Base-by-base conservation (phyloP, 1,140 invertebrate species). In the Lepidurus apus region DNA sequence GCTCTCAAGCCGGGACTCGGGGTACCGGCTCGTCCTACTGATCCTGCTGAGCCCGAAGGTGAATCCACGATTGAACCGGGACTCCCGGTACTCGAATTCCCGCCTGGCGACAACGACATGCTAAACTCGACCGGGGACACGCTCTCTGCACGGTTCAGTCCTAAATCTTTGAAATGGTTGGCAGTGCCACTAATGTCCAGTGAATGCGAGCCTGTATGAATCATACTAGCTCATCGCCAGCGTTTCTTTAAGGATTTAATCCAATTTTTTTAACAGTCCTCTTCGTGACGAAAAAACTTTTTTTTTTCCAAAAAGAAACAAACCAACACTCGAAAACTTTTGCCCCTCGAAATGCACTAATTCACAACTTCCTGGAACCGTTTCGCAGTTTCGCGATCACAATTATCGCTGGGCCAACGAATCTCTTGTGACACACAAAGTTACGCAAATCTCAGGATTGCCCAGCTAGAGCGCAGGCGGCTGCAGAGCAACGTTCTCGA, bases 51-150 rank as follows among this genome's bases (percentile, higher is more conserved):
- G 42, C 45, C 76, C 34, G 76, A 45, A 4, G 76, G 44, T 11
- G 78, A 79, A 45, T 79, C 78, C 11, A 74, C 78, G 7, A 79
- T 74, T 6, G 78, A 79, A 24, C 65, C 78, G 34, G 78, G 78
- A 74, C 78, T 79, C 7, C 73, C 78, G 26, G 78, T 75, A 44
- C 78, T 79, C 17, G 78, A 74, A 7, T 65, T 65, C 17, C 43
- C 78, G 44, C 78, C 78, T 42, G 78, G 78, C 73, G 78, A 79
- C 13, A 79, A 74, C 21, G 78, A 79, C 78, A 79, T 79, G 73
- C 73, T 79, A 74, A 79, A 79, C 73, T 74, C 74, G 42, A 79
- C 65, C 74, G 78, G 78, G 43, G 78, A 79, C 53, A 65, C 53
- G 53, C 53, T 65, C 21, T 65, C 53, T 21, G 53, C 53, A 13